phyloP scores from a whole-genome alignment of 2,113 vertebrate genomes.

The Mystacornis crossleyi region DNA sequence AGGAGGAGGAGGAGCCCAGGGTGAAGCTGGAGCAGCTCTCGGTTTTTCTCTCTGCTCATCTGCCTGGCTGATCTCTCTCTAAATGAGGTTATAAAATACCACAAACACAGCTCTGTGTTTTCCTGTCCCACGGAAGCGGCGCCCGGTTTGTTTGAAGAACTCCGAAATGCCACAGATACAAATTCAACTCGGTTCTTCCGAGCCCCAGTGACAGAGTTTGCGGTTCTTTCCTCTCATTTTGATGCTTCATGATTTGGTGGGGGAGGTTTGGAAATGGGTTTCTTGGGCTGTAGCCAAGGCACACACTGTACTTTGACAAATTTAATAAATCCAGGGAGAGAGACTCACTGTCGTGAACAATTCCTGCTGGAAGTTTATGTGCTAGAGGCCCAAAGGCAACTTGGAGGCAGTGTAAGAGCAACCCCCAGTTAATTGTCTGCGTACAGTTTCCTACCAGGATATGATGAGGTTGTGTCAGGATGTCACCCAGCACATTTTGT shows the following conservation, averaged over 20 bases:
- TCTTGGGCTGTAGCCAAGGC: constrained; percentile 1
- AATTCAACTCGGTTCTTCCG: not conserved
- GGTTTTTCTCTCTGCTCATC: not conserved
- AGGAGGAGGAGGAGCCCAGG: not conserved
- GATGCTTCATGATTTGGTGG: not conserved
- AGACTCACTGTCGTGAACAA: not conserved
- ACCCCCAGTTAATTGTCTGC: not conserved
- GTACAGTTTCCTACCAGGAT: not conserved
- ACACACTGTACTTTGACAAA: not conserved
- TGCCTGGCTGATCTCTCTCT: not conserved
- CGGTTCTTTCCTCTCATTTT: not conserved
- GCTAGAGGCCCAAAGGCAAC: not conserved
- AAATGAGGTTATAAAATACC: not conserved
- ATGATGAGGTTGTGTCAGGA: not conserved
- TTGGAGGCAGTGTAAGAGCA: not conserved
- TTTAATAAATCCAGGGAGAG: not conserved
- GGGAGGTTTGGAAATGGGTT: not conserved
- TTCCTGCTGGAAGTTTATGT: not conserved
- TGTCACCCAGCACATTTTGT: not conserved
- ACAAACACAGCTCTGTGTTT: not conserved
- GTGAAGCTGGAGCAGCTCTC: not conserved
- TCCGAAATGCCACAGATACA: not conserved
- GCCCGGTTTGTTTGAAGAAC: not conserved
- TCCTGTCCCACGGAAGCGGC: not conserved
- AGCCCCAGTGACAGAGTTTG: not conserved